Evolutionary conservation across 2,888 invertebrate species (phyloP).

Genomic region (Dasysyrphus albostriatus): DNA sequence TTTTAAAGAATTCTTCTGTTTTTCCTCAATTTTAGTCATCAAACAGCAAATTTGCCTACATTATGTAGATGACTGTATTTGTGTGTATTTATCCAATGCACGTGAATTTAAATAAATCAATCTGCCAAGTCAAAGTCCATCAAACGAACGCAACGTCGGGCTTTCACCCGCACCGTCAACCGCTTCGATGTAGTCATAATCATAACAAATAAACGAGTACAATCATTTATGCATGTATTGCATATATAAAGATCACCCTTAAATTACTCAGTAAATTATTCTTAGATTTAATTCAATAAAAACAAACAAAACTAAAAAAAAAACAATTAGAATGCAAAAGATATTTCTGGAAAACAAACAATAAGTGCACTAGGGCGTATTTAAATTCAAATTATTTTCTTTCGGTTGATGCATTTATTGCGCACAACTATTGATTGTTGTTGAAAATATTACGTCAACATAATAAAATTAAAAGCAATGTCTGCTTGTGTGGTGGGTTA

Average conservation of each 20-base stretch:
- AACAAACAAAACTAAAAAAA: background rate
- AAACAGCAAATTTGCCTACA: too few species aligned
- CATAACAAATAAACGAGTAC: background rate
- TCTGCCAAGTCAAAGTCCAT: conserved; percentile 3
- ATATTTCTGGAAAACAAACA: conserved; percentile 1
- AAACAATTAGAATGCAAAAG: background rate
- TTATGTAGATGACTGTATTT: background rate
- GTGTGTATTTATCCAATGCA: background rate
- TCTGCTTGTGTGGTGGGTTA: background rate
- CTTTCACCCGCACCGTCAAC: background rate
- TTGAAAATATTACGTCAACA: conserved; percentile 5
- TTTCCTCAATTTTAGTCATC: background rate
- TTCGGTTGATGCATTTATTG: background rate
- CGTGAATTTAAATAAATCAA: background rate
- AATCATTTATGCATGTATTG: background rate
- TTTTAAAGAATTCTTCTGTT: background rate
- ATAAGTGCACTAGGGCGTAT: conserved; percentile 16
- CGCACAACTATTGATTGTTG: conserved; percentile 18
- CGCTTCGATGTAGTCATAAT: background rate
- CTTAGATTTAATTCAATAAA: conserved; percentile 8
- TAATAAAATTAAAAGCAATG: background rate
- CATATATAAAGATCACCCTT: background rate
- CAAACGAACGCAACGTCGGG: background rate
- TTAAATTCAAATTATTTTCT: background rate
- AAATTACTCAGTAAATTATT: background rate